Evolutionary conservation across 2,797 vertebrate species (phyloP).

Genomic region (Channallabes apus): DNA sequence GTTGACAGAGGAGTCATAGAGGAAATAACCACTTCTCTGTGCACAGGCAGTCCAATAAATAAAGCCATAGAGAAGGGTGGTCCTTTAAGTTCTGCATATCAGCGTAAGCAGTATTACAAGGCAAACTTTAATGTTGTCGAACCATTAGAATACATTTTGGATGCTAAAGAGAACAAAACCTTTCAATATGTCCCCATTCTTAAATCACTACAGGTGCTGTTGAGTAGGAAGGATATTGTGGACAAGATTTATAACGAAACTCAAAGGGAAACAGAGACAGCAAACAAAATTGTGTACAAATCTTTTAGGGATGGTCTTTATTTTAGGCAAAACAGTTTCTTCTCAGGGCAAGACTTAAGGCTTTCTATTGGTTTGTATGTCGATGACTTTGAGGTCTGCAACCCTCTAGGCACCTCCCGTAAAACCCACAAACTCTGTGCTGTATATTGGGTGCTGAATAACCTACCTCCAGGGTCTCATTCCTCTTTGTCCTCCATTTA

Average conservation of each 20-base stretch:
- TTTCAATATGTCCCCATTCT: slow-evolving; percentile 53
- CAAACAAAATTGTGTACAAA: slow-evolving; percentile 2
- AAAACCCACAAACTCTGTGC: slow-evolving; percentile 42
- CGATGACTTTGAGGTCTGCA: slow-evolving; percentile 21
- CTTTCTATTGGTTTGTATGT: background rate
- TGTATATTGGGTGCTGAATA: background rate
- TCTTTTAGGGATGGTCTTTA: slow-evolving; percentile 24
- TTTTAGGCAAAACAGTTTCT: slow-evolving; percentile 34
- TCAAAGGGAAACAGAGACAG: background rate
- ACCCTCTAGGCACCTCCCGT: background rate
- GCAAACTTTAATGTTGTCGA: slow-evolving; percentile 6
- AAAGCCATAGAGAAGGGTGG: too few relatives aligned
- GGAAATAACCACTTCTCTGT: too few relatives aligned
- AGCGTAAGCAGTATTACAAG: too few relatives aligned
- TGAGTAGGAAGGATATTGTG: slow-evolving; percentile 29
- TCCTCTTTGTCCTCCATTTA: slow-evolving; percentile 37
- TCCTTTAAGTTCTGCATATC: too few relatives aligned
- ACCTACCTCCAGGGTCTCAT: slow-evolving; percentile 5
- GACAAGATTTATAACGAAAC: slow-evolving; percentile 40
- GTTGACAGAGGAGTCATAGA: too few relatives aligned
- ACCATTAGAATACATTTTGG: slow-evolving; percentile 44
- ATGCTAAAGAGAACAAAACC: slow-evolving; percentile 37
- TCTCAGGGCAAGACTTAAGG: slow-evolving; percentile 1
- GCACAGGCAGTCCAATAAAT: too few relatives aligned
- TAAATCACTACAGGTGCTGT: slow-evolving; percentile 41